A percentile compares a stretch with the other conserved stretches of the same genome.
Conservation (phyloP, 2,797 vertebrate genomes). For the Anguilla marmorata region DNA sequence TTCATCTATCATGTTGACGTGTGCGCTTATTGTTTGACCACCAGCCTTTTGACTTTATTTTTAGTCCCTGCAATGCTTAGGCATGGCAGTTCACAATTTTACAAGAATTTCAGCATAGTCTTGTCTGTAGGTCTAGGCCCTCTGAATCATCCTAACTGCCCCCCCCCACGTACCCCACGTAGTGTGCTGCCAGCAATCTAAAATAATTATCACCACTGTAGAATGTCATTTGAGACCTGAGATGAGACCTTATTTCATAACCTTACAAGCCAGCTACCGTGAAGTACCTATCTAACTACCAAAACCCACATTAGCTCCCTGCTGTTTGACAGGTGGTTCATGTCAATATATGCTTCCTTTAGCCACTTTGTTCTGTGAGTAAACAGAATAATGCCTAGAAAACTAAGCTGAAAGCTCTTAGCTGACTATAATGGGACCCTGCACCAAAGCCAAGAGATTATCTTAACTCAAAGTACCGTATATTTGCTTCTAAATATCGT, state of each 20-base stretch:
- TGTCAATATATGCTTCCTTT: conserved; percentile 45
- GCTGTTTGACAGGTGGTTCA: conserved; percentile 50
- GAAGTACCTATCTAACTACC: conserved; percentile 54
- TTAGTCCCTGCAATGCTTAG: not conserved
- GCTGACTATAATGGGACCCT: not conserved
- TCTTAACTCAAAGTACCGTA: not conserved
- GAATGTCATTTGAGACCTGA: conserved; percentile 60
- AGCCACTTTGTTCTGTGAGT: conserved; percentile 41
- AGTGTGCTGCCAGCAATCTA: not conserved
- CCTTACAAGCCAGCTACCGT: conserved; percentile 56
- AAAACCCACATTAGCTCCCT: conserved; percentile 63
- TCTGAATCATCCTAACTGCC: not conserved
- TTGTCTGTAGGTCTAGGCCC: not conserved
- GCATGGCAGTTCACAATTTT: not conserved
- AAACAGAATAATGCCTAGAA: conserved; percentile 49
- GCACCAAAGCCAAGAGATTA: not conserved
- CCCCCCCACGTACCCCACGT: not conserved
- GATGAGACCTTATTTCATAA: conserved; percentile 62
- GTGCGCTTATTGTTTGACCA: not conserved
- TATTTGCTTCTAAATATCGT: not conserved
- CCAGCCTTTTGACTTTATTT: not conserved
- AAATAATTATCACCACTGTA: not conserved
- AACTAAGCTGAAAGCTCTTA: not conserved
- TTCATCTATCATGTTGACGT: not conserved
- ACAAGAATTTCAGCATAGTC: not conserved